Percentiles rank a stretch among this genome's conserved stretches.
These are phyloP conservation scores for Silurus meridionalis DNA, from an alignment of 2,113 vertebrate species.

Conservation along the genomic window DNA sequence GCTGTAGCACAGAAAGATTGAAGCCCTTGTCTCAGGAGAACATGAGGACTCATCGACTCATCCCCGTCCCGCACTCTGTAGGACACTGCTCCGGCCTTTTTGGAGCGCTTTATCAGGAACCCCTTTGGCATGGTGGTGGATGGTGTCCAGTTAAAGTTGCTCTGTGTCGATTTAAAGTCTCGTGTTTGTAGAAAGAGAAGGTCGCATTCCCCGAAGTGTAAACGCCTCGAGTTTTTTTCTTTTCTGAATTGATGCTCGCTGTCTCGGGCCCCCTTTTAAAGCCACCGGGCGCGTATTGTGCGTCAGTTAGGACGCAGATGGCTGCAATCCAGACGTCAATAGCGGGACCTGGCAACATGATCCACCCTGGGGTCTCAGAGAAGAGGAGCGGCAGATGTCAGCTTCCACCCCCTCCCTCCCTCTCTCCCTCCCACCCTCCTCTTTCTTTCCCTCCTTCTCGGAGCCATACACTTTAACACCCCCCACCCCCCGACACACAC, in stretches of 20 bases:
- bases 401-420: conserved; percentile 22
- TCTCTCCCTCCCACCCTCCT: conserved; percentile 9
- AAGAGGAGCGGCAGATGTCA: conserved; percentile 63
- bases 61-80: conserved; percentile 57
- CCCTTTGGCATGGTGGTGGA: conserved; percentile 62
- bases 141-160: conserved; percentile 17
- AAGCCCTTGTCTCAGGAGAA: background rate
- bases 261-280: conserved; percentile 53
- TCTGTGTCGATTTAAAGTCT: background rate
- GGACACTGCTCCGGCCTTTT: conserved; percentile 54
- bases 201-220: conserved; percentile 11
- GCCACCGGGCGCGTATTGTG: conserved; percentile 56
- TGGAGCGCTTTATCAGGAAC: conserved; percentile 65
- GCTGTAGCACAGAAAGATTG: background rate
- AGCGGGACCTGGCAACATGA: conserved; percentile 59
- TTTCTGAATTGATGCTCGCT: conserved; percentile 43
- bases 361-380: conserved; percentile 57
- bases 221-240: conserved; percentile 16
- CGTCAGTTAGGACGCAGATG: conserved; percentile 64
- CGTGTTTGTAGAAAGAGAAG: background rate
- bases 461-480: conserved; percentile 14
- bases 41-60: background rate
- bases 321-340: conserved; percentile 53
- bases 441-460: background rate
- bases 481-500: background rate